Base-by-base conservation (phyloP, 1,140 invertebrate species). In the Magallana gigas region DNA sequence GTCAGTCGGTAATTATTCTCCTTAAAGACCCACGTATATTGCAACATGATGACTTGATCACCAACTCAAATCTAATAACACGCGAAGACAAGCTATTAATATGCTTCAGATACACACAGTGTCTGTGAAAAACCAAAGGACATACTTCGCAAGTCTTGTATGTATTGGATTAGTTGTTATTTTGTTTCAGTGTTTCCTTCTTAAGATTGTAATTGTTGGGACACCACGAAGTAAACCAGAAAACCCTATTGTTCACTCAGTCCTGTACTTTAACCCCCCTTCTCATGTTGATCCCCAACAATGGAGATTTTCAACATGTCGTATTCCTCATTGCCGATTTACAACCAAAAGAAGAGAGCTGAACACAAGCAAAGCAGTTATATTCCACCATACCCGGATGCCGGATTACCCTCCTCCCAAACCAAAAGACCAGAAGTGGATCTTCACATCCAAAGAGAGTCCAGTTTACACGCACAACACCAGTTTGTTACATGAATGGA, bases 311-410 rank as follows among this genome's bases (percentile, higher is more conserved):
- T 76, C 68, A 29, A 29, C 68, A 8, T 76, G 68, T 76, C 23
- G 68, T 12, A 29, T 29, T 12, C 36, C 83, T 60, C 14, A 23
- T 14, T 84, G 83, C 58, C 18, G 59, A 12, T 9, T 60, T 12
- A 60, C 83, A 62, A 84, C 83, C n/a, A 23, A 60, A 1, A 84
- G 29, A 58, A 60, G 9, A 8, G n/a, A 84, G 14, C 18, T 84
- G 4, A 14, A 62, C 16, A 60, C 56, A 7, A 84, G 83, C n/a
- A 59, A 84, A 60, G 83, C 23, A 18, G 83, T 84, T 14, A 62
- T 84, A 62, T 84, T 84, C 29, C n/a, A 62, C 9, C 83, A 84
- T 11, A 18, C n/a, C 57, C 11, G 12, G 12, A 29, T 84, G 83
- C 83, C 83, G 11, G 23, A 18, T 5, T 36, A 8, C n/a, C 83